Evolutionary conservation across 2,888 invertebrate genomes (phyloP).

Genomic region (Heliconius sara): DNA sequence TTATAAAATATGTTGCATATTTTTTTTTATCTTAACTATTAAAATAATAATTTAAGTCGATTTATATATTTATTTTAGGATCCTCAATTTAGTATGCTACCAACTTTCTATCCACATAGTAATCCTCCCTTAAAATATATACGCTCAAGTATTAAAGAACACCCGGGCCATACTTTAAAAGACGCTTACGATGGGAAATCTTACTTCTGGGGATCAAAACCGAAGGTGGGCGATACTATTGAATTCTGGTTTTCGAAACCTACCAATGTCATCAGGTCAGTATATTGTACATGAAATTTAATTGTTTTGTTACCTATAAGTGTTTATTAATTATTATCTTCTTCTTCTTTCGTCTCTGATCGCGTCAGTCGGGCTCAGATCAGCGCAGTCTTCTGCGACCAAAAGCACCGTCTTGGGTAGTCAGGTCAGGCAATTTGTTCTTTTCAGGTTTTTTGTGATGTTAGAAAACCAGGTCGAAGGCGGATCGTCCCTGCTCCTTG

Average conservation of each 20-base stretch:
- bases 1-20: not conserved
- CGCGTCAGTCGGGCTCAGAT: too few species aligned
- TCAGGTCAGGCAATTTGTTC: too few species aligned
- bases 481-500: too few species aligned
- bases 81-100: conserved; percentile 93
- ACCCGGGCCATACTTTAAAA: conserved; percentile 90
- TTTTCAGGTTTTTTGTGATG: too few species aligned
- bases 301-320: too few species aligned
- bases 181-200: conserved; percentile 93
- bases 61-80: conserved; percentile 83
- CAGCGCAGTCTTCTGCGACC: too few species aligned
- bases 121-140: conserved; percentile 87
- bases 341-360: too few species aligned
- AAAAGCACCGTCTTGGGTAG: too few species aligned
- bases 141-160: conserved; percentile 89
- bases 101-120: conserved; percentile 89
- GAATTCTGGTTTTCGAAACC: conserved; percentile 92
- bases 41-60: not conserved
- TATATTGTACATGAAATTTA: not conserved
- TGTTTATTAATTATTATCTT: too few species aligned
- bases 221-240: conserved; percentile 91
- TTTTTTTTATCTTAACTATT: not conserved
- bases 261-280: conserved; percentile 62
- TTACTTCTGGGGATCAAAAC: conserved; percentile 96
- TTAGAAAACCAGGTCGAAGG: too few species aligned